These are phyloP conservation scores for Beroe ovata DNA, from an alignment of 37 sponge, comb jelly and placozoan genomes.

Conservation along the genomic window DNA sequence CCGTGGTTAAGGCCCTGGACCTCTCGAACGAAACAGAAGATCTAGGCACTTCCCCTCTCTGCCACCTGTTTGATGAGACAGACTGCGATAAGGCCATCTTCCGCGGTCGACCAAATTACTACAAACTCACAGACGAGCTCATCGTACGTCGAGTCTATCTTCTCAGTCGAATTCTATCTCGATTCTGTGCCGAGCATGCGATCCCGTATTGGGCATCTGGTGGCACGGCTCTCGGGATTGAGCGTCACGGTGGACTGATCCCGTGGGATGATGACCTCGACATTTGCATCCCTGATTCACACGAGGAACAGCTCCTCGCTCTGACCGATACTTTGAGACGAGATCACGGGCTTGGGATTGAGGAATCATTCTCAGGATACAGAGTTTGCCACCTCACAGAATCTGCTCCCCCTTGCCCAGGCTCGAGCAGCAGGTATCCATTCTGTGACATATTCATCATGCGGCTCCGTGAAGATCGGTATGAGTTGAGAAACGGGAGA, in stretches of 20 bases:
- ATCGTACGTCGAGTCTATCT: background rate
- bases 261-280: slow-evolving; percentile 66
- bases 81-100: background rate
- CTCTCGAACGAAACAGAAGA: too few relatives aligned
- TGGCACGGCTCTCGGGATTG: background rate
- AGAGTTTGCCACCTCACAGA: background rate
- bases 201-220: slow-evolving; percentile 42
- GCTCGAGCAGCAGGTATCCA: background rate
- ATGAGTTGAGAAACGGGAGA: background rate
- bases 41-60: too few relatives aligned
- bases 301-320: background rate
- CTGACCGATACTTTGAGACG: background rate
- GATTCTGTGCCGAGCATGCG: background rate
- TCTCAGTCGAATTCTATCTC: background rate
- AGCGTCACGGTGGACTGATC: slow-evolving; percentile 49
- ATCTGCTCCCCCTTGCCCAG: background rate
- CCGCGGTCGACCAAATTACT: background rate
- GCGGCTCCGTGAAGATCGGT: background rate
- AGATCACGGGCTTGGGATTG: background rate
- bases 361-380: background rate
- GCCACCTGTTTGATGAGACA: background rate
- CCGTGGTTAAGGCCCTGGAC: too few relatives aligned
- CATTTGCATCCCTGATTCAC: background rate
- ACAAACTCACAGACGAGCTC: background rate
- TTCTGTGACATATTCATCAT: background rate